phyloP scores from a whole-genome alignment of 2,888 invertebrate genomes.

The Autographa gamma region DNA sequence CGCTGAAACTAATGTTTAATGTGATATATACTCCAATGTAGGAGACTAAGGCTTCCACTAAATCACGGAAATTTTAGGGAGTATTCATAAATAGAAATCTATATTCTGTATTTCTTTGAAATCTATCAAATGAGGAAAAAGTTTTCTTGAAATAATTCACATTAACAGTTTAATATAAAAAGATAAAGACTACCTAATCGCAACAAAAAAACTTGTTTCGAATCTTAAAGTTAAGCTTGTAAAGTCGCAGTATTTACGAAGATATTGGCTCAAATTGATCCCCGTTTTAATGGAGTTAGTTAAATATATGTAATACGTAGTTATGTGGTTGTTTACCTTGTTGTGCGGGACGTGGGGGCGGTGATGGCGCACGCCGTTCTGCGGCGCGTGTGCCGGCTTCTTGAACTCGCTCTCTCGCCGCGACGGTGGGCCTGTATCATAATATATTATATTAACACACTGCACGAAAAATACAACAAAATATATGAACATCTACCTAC shows the following conservation, averaged over 20 bases:
- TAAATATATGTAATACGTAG: slow-evolving; percentile 22
- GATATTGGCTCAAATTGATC: background rate
- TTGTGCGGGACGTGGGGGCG: slow-evolving; percentile 79
- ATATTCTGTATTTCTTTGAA: too few species aligned
- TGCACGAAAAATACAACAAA: background rate
- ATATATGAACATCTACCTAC: background rate
- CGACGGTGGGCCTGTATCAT: slow-evolving; percentile 80
- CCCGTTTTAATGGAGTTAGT: slow-evolving; percentile 1
- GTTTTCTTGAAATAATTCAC: background rate
- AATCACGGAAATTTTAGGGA: background rate
- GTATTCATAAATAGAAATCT: background rate
- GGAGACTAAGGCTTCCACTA: background rate
- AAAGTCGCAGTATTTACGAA: background rate
- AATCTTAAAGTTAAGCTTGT: slow-evolving; percentile 1
- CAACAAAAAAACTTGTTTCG: background rate
- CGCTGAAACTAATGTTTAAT: background rate
- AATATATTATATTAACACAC: background rate
- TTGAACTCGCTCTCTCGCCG: slow-evolving; percentile 90
- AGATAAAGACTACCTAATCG: background rate
- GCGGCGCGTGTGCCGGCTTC: slow-evolving; percentile 89
- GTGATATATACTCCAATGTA: background rate
- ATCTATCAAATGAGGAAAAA: background rate
- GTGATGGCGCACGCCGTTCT: slow-evolving; percentile 83
- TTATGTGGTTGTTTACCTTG: slow-evolving; percentile 72
- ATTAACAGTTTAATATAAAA: too few species aligned